Percentiles rank a stretch among this genome's conserved stretches.
Evolutionary conservation across 2,888 invertebrate genomes (phyloP).

Genomic region (Cheilosia variabilis): DNA sequence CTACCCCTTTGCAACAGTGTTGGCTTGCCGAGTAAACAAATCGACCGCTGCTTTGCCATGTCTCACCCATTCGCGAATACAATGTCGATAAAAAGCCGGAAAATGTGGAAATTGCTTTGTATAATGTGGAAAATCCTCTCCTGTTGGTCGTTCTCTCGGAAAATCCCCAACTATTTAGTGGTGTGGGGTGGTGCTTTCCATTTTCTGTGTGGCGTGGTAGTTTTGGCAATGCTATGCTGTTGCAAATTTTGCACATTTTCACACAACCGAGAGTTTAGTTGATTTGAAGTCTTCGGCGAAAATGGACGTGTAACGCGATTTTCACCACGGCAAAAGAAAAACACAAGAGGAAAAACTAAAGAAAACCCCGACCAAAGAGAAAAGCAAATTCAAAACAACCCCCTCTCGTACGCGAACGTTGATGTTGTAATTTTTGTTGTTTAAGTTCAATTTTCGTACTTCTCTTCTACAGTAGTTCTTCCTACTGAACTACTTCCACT

Average conservation of each 20-base stretch:
- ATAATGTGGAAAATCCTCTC: slow-evolving; percentile 47
- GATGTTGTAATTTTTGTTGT: slow-evolving; percentile 34
- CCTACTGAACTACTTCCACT: slow-evolving; percentile 19
- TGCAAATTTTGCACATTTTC: slow-evolving; percentile 70
- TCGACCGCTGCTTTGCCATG: slow-evolving; percentile 58
- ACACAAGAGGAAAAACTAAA: slow-evolving; percentile 18
- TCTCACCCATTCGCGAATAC: slow-evolving; percentile 30
- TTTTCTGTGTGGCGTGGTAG: slow-evolving; percentile 4
- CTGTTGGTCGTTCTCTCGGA: slow-evolving; percentile 17
- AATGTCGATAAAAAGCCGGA: slow-evolving; percentile 66
- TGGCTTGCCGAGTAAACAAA: slow-evolving; percentile 70
- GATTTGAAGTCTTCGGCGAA: slow-evolving; percentile 72
- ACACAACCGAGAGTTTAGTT: slow-evolving; percentile 61
- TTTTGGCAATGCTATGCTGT: slow-evolving; percentile 58
- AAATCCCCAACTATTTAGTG: slow-evolving; percentile 46
- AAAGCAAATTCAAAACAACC: slow-evolving; percentile 43
- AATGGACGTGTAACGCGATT: slow-evolving; percentile 75
- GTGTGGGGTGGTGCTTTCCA: slow-evolving; percentile 5
- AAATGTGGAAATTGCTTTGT: slow-evolving; percentile 59
- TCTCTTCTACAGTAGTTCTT: slow-evolving; percentile 10
- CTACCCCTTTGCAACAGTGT: slow-evolving; percentile 34
- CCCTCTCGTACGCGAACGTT: slow-evolving; percentile 39
- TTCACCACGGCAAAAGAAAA: slow-evolving; percentile 46
- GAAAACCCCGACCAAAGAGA: slow-evolving; percentile 13
- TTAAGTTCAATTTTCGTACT: slow-evolving; percentile 42